Conservation (phyloP, 2,113 vertebrate genomes). For the Rutilus rutilus region DNA sequence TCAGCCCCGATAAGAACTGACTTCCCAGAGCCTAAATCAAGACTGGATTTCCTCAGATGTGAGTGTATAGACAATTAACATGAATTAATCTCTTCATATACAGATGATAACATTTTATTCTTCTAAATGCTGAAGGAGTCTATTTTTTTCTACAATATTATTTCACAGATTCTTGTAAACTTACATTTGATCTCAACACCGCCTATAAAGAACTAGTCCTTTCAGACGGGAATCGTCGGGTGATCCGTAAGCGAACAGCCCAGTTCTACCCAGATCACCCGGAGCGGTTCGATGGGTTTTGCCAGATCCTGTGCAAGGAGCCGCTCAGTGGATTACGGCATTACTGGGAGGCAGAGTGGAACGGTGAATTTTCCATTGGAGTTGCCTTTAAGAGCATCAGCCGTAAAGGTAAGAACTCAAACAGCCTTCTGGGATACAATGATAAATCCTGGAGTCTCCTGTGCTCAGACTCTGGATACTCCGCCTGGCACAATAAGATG, state of each 20-base stretch:
- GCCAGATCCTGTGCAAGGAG: slow-evolving; percentile 87
- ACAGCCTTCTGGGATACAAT: slow-evolving; percentile 87
- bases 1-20: slow-evolving; percentile 67
- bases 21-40: slow-evolving; percentile 73
- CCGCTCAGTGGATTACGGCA: slow-evolving; percentile 76
- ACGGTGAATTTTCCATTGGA: slow-evolving; percentile 83
- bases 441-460: slow-evolving; percentile 90
- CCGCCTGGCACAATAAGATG: slow-evolving; percentile 85
- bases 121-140: neutral
- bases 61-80: slow-evolving; percentile 52
- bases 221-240: slow-evolving; percentile 71
- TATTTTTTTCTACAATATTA: slow-evolving; percentile 4
- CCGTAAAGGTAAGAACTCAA: slow-evolving; percentile 76
- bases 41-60: slow-evolving; percentile 78
- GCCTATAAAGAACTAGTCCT: slow-evolving; percentile 76
- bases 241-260: slow-evolving; percentile 59
- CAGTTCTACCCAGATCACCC: slow-evolving; percentile 76
- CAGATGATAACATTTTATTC: neutral
- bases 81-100: neutral
- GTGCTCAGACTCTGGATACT: slow-evolving; percentile 81
- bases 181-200: slow-evolving; percentile 78
- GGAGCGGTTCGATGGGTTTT: slow-evolving; percentile 82
- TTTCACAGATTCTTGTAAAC: slow-evolving; percentile 68
- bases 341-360: slow-evolving; percentile 90
- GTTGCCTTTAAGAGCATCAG: slow-evolving; percentile 82